Evolutionary conservation across 37 sponge, comb jelly and placozoan genomes (phyloP).

Genomic region (Oscarella lobularis): DNA sequence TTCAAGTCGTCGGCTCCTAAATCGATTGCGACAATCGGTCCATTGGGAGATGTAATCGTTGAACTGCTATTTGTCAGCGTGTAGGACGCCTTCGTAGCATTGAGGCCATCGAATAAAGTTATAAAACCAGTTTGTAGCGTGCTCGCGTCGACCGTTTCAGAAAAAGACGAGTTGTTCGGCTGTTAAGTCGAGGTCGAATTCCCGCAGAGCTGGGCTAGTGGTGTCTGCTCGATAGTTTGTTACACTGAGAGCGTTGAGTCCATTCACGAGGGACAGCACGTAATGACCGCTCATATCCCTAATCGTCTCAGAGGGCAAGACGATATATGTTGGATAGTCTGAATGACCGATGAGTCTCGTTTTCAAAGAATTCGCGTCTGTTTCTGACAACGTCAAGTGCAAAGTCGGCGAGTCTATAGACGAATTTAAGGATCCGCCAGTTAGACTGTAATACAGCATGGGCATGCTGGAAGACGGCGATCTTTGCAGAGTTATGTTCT

Average conservation of each 20-base stretch:
- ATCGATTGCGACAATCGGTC: slow-evolving; percentile 5
- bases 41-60: neutral
- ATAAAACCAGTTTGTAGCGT: slow-evolving; percentile 9
- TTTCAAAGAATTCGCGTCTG: neutral
- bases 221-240: neutral
- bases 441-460: neutral
- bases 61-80: neutral
- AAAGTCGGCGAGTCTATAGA: neutral
- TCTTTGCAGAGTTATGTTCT: slow-evolving; percentile 25
- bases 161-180: slow-evolving; percentile 29
- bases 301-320: slow-evolving; percentile 23
- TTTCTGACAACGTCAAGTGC: neutral
- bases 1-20: slow-evolving; percentile 45
- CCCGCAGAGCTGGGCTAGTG: neutral
- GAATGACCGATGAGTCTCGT: neutral
- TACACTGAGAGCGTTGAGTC: neutral
- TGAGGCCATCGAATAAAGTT: neutral
- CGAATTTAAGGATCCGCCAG: slow-evolving; percentile 5
- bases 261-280: slow-evolving; percentile 8
- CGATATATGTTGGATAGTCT: slow-evolving; percentile 17
- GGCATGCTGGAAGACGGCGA: neutral
- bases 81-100: neutral
- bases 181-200: slow-evolving; percentile 9
- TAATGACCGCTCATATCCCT: slow-evolving; percentile 47
- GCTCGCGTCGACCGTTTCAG: slow-evolving; percentile 71